phyloP scores from a whole-genome alignment of 2,888 invertebrate genomes.

The Copidosoma aretas region DNA sequence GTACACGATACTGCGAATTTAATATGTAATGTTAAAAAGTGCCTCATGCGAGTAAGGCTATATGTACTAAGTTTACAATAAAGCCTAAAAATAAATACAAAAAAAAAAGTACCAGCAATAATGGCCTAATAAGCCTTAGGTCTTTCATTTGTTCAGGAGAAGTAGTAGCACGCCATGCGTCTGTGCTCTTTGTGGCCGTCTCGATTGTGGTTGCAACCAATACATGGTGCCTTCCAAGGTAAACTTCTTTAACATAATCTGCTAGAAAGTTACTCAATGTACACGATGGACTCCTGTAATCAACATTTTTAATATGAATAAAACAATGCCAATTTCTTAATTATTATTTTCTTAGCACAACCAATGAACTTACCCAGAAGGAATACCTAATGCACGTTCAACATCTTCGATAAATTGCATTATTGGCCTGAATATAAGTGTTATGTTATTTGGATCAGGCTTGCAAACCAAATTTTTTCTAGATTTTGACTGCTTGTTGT shows the following conservation, averaged over 20 bases:
- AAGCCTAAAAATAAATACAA: too few relatives aligned
- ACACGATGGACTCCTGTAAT: conserved; percentile 68
- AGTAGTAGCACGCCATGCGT: conserved; percentile 81
- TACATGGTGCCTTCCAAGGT: conserved; percentile 78
- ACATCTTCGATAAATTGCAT: conserved; percentile 85
- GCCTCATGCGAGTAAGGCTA: too few relatives aligned
- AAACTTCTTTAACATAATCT: conserved; percentile 86
- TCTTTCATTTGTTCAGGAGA: conserved; percentile 74
- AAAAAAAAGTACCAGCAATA: conserved; percentile 66
- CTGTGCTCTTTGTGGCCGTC: conserved; percentile 74
- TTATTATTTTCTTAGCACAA: neutral
- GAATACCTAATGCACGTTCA: conserved; percentile 71
- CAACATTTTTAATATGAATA: conserved; percentile 14
- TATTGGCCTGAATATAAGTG: conserved; percentile 82
- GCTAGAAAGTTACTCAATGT: conserved; percentile 83
- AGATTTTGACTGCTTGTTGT: conserved; percentile 46
- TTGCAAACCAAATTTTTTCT: conserved; percentile 77
- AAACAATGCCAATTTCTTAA: conserved; percentile 3
- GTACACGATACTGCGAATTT: too few relatives aligned
- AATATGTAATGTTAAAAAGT: too few relatives aligned
- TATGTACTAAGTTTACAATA: too few relatives aligned
- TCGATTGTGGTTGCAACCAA: conserved; percentile 73
- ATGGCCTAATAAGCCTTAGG: conserved; percentile 69
- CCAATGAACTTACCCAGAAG: conserved; percentile 64
- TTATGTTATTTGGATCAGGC: conserved; percentile 76